phyloP scores from a whole-genome alignment of 1,140 invertebrate species.

The Cyclargus thomasi region DNA sequence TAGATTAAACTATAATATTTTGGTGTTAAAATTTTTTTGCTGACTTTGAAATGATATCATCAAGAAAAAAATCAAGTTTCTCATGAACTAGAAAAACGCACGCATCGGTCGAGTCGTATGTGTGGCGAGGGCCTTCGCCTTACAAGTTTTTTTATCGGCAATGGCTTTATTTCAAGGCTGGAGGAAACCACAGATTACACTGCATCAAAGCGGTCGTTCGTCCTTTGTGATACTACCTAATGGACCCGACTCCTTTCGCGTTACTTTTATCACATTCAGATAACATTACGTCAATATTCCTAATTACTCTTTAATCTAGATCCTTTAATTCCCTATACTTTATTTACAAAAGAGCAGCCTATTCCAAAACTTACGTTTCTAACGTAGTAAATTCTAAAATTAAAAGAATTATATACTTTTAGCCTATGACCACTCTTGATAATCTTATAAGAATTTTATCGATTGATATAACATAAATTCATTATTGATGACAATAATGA shows the following conservation, averaged over 20 bases:
- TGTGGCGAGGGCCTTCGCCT: neutral
- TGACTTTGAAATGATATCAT: neutral
- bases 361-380: too few species aligned
- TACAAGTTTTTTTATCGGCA: neutral
- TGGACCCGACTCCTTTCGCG: neutral
- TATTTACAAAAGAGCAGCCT: neutral
- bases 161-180: conserved; percentile 15
- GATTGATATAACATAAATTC: neutral
- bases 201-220: conserved; percentile 14
- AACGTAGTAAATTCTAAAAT: too few species aligned
- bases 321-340: neutral
- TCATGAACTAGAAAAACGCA: neutral
- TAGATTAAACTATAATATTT: neutral
- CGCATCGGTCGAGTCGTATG: neutral
- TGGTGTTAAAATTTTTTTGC: neutral
- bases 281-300: neutral
- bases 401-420: too few species aligned
- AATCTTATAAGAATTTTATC: neutral
- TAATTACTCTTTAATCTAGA: neutral
- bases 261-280: conserved; percentile 16
- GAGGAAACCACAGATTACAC: conserved; percentile 20
- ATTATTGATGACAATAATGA: too few species aligned
- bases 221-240: conserved; percentile 12
- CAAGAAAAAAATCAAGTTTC: neutral
- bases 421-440: too few species aligned